Conservation (phyloP, 2,888 invertebrate species). For the Ichneumon xanthorius region DNA sequence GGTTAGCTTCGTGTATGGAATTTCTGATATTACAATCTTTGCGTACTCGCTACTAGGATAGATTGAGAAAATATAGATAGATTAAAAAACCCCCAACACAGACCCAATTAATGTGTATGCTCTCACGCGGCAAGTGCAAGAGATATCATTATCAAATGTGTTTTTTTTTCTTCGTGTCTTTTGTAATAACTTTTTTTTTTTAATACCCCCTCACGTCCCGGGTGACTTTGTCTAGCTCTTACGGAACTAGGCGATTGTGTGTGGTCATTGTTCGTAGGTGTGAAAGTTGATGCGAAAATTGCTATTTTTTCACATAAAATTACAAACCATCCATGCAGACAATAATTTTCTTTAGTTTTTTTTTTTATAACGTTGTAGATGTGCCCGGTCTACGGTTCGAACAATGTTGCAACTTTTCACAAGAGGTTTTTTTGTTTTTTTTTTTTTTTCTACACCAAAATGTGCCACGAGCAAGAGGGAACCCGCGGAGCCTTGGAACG, state of each 20-base stretch:
- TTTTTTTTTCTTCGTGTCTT: constrained; percentile 38
- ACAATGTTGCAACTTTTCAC: constrained; percentile 61
- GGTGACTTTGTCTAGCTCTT: constrained; percentile 38
- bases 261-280: constrained; percentile 26
- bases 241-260: constrained; percentile 13
- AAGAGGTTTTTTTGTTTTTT: not conserved
- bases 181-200: not conserved
- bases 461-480: constrained; percentile 40
- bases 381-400: constrained; percentile 73
- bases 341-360: constrained; percentile 17
- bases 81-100: constrained; percentile 65
- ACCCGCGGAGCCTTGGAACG: constrained; percentile 62
- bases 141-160: constrained; percentile 59
- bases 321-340: constrained; percentile 71
- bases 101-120: constrained; percentile 48
- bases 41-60: constrained; percentile 64
- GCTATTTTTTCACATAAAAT: constrained; percentile 11
- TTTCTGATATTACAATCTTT: constrained; percentile 64
- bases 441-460: constrained; percentile 3
- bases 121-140: constrained; percentile 42
- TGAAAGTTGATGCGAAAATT: constrained; percentile 27
- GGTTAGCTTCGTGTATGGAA: constrained; percentile 53
- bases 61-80: constrained; percentile 69
- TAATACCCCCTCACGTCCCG: constrained; percentile 49
- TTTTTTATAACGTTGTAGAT: constrained; percentile 67